Percentiles rank a stretch among this genome's conserved stretches.
These are phyloP conservation scores for Tinea semifulvella DNA, from an alignment of 2,888 invertebrate genomes.

Conservation along the genomic window DNA sequence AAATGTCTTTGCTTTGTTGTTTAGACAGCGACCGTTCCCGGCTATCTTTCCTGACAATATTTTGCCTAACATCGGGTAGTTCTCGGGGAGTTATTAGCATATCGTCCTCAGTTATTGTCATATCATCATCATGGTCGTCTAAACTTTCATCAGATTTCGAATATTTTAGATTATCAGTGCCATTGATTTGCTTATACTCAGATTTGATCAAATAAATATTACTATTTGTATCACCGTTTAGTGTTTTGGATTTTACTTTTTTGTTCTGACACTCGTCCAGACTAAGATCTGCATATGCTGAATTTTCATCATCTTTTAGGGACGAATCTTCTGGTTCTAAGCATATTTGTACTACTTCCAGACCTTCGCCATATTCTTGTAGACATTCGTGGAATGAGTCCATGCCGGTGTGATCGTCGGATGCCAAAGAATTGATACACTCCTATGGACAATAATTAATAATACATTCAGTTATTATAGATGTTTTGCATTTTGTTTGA, in stretches of 20 bases:
- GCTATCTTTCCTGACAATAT: conserved; percentile 28
- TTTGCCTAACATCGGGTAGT: conserved; percentile 41
- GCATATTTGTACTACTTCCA: conserved; percentile 70
- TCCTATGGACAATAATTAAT: conserved; percentile 43
- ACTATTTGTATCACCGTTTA: conserved; percentile 24
- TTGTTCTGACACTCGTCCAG: conserved; percentile 46
- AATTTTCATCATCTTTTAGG: conserved; percentile 59
- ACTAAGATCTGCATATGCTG: conserved; percentile 52
- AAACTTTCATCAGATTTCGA: conserved; percentile 55
- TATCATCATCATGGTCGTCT: conserved; percentile 54
- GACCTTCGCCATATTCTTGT: conserved; percentile 70
- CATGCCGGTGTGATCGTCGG: conserved; percentile 70
- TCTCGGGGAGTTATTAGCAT: conserved; percentile 45
- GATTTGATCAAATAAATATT: conserved; percentile 23
- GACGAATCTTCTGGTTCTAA: conserved; percentile 67
- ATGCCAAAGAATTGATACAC: conserved; percentile 63
- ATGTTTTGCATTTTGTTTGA: too few species aligned
- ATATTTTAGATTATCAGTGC: conserved; percentile 29
- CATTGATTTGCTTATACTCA: conserved; percentile 30
- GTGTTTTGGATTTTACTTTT: conserved; percentile 21
- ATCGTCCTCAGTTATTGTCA: conserved; percentile 61
- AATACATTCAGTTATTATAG: too few species aligned
- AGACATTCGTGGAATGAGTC: conserved; percentile 73
- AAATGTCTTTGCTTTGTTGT: conserved; percentile 59
- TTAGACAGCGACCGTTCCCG: conserved; percentile 41